These are phyloP conservation scores for Subacronicta megacephala DNA, from an alignment of 2,888 invertebrate species.

Conservation along the genomic window DNA sequence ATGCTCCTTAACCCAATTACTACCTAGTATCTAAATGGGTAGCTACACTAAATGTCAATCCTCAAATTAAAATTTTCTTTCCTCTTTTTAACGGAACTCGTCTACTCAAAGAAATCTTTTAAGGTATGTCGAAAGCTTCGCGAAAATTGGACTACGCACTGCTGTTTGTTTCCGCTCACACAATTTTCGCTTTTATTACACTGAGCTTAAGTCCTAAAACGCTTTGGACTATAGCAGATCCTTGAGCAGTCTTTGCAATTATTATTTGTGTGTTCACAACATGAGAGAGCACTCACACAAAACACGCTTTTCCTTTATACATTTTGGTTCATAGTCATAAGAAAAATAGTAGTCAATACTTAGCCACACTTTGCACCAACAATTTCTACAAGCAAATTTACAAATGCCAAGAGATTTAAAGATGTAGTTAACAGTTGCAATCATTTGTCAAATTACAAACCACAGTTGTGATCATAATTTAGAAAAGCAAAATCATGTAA, in stretches of 20 bases:
- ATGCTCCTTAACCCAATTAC: too few relatives aligned
- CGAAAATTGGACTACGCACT: slow-evolving; percentile 72
- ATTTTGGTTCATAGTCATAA: slow-evolving; percentile 49
- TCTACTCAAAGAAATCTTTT: slow-evolving; percentile 86
- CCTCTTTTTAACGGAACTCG: slow-evolving; percentile 86
- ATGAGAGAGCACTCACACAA: slow-evolving; percentile 53
- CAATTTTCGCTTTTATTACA: slow-evolving; percentile 77
- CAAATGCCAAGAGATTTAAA: slow-evolving; percentile 15
- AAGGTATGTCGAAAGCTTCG: slow-evolving; percentile 87
- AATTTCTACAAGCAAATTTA: slow-evolving; percentile 18
- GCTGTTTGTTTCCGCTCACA: slow-evolving; percentile 76
- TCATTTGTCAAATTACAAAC: slow-evolving; percentile 24
- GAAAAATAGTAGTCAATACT: slow-evolving; percentile 37
- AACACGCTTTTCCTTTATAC: slow-evolving; percentile 57
- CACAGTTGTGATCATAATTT: slow-evolving; percentile 14
- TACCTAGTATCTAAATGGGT: slow-evolving; percentile 48
- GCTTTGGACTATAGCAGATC: slow-evolving; percentile 66
- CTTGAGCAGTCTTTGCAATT: slow-evolving; percentile 51
- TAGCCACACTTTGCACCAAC: slow-evolving; percentile 54
- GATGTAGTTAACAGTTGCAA: slow-evolving; percentile 14
- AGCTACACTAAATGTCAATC: slow-evolving; percentile 42
- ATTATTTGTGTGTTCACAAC: slow-evolving; percentile 52
- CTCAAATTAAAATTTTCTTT: slow-evolving; percentile 77
- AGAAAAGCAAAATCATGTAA: slow-evolving; percentile 24
- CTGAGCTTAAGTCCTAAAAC: slow-evolving; percentile 71